These are phyloP conservation scores for Hyposoter didymator DNA, from an alignment of 2,888 invertebrate species.

Conservation along the genomic window DNA sequence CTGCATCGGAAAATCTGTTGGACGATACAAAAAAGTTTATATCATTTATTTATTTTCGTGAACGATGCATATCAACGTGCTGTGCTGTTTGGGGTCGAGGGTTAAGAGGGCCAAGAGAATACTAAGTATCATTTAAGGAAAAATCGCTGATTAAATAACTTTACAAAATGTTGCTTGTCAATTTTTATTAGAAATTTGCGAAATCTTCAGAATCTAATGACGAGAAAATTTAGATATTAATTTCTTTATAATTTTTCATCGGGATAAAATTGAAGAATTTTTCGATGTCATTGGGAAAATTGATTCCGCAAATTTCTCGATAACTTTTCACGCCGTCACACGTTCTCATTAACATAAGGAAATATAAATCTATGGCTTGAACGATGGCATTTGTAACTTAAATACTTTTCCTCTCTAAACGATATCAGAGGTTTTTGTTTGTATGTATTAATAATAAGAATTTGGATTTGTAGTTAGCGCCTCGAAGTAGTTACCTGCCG, in stretches of 20 bases:
- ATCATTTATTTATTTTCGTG: slow-evolving; percentile 4
- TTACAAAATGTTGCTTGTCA: slow-evolving; percentile 3
- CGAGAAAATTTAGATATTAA: background rate
- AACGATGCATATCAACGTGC: slow-evolving; percentile 66
- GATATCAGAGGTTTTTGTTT: background rate
- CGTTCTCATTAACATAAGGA: slow-evolving; percentile 9
- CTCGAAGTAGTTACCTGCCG: slow-evolving; percentile 85
- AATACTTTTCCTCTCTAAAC: slow-evolving; percentile 74
- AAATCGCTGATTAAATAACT: slow-evolving; percentile 29
- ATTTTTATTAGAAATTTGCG: background rate
- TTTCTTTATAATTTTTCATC: background rate
- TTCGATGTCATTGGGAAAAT: background rate
- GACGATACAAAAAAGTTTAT: slow-evolving; percentile 1
- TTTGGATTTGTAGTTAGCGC: background rate
- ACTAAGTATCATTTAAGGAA: slow-evolving; percentile 48
- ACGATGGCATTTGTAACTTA: background rate
- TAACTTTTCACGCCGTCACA: background rate
- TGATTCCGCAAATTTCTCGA: slow-evolving; percentile 5
- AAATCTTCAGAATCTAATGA: slow-evolving; percentile 1
- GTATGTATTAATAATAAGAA: slow-evolving; percentile 65
- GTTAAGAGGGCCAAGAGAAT: slow-evolving; percentile 20
- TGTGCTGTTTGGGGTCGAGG: slow-evolving; percentile 45
- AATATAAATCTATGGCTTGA: background rate
- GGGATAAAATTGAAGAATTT: background rate
- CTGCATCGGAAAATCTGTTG: slow-evolving; percentile 55